Conservation (phyloP, 2,797 vertebrate species). For the Buceros bicornis region DNA sequence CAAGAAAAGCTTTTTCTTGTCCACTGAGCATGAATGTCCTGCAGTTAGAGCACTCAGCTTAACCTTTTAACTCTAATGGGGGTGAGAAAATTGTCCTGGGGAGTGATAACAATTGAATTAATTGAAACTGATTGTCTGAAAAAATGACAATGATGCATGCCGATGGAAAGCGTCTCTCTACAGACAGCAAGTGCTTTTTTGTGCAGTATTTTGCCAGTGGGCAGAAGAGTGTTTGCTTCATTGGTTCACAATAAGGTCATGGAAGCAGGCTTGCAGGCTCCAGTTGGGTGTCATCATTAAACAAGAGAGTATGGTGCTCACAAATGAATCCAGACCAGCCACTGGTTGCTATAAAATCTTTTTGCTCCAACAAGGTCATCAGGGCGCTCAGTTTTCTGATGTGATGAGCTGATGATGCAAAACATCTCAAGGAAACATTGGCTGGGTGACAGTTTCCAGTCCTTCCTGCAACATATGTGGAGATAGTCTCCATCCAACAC, state of each 20-base stretch:
- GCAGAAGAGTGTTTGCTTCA: background rate
- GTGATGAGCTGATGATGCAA: background rate
- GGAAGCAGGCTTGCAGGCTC: background rate
- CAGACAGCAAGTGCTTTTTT: background rate
- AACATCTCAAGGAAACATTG: background rate
- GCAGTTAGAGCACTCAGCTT: background rate
- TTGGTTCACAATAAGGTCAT: background rate
- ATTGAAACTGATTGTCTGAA: constrained; percentile 29
- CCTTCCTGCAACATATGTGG: rapidly evolving
- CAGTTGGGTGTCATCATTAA: background rate
- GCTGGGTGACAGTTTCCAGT: background rate
- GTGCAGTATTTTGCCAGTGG: background rate
- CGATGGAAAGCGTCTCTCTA: background rate
- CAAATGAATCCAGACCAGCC: background rate
- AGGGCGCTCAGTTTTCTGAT: background rate
- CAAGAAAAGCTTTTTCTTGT: background rate
- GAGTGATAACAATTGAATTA: constrained; percentile 2
- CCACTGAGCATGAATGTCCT: background rate
- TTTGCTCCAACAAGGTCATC: background rate
- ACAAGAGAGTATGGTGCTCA: background rate
- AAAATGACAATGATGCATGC: background rate
- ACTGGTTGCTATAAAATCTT: background rate
- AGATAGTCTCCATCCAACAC: background rate
- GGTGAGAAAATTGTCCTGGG: background rate
- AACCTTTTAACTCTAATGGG: background rate